Evolutionary conservation across 1,140 invertebrate genomes (phyloP), one percentile per base, ranked within the genome.

Genomic region (Proctacanthus coquilletti): DNA sequence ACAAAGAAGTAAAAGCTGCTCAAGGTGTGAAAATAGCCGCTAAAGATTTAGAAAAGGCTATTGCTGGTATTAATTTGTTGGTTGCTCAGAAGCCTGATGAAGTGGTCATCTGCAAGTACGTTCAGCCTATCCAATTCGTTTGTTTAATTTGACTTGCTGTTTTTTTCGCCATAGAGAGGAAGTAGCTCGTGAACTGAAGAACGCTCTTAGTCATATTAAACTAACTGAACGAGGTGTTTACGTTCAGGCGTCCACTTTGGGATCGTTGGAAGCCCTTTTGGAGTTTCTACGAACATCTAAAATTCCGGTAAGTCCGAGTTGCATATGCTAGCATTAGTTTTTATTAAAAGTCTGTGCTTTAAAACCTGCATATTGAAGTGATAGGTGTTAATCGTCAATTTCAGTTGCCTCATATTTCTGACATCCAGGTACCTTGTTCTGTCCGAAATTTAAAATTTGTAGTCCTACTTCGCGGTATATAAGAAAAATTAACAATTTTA

Each of bases 11-110:
- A 1, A 74, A 79, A 51, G 96, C 88, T 3, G 93, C 96, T 1
- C 94, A 98, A 56, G 96, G 96, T 43, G 89, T 98, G 0, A 99
- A 99, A 70, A 91, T 99, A 42, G 89, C 92, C 8, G 89, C 82
- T 1, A 98, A 98, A 56, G 92, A 98, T 61, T 65, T 99, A 36
- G 96, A 99, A 55, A 98, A 98, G 60, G 86, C 92, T 0, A 85
- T 99, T 47, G 94, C 96, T 23, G 82, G 84, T 20, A 65, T 89
- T n/a, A 88, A 91, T 65, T 56, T 92, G 6, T 68, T 77, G 46
- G 78, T 98, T 6, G 91, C 93, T 2, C 71, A 89, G 42, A 83
- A 88, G 55, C 77, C 84, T 1, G 94, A 98, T 60, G 96, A 99
- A 67, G 70, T 95, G 3, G 92, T 97, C 37, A 72, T 84, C 27